phyloP scores from a whole-genome alignment of 2,888 invertebrate genomes.

The Azorinus chamasolen region DNA sequence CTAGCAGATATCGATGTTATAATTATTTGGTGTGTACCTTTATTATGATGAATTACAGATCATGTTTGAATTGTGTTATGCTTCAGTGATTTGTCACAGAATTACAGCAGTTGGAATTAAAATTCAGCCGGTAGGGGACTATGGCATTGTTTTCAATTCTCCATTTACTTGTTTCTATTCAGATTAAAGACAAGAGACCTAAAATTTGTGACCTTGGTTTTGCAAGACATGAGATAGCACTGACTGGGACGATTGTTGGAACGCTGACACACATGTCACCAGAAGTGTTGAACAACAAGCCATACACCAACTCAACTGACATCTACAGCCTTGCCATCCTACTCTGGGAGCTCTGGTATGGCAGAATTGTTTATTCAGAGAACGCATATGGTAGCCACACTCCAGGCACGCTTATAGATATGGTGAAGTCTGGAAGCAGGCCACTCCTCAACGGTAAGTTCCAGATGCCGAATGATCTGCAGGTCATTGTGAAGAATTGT shows the following conservation, averaged over 20 bases:
- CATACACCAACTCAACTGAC: conserved; percentile 75
- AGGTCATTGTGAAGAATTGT: conserved; percentile 24
- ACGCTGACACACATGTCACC: conserved; percentile 81
- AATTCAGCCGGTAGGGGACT: too few relatives aligned
- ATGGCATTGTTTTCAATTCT: too few relatives aligned
- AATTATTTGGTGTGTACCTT: too few relatives aligned
- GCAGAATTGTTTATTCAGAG: conserved; percentile 63
- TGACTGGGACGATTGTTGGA: conserved; percentile 77
- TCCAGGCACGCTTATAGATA: conserved; percentile 18
- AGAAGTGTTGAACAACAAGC: conserved; percentile 72
- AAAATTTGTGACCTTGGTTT: conserved; percentile 82
- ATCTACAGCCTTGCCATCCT: conserved; percentile 78
- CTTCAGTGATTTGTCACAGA: too few relatives aligned
- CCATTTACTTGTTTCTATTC: conserved; percentile 6
- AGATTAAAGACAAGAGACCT: conserved; percentile 66
- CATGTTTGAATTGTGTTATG: too few relatives aligned
- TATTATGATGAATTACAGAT: too few relatives aligned
- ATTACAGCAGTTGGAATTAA: too few relatives aligned
- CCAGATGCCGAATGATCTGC: conserved; percentile 18
- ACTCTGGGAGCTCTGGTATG: conserved; percentile 82
- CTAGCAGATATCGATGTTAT: too few relatives aligned
- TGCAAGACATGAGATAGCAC: conserved; percentile 72
- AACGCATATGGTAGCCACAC: conserved; percentile 8
- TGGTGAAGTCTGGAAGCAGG: conserved; percentile 34
- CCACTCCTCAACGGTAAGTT: conserved; percentile 29